Conservation (phyloP, 2,797 vertebrate species). For the Melanotaenia maccullochi region DNA sequence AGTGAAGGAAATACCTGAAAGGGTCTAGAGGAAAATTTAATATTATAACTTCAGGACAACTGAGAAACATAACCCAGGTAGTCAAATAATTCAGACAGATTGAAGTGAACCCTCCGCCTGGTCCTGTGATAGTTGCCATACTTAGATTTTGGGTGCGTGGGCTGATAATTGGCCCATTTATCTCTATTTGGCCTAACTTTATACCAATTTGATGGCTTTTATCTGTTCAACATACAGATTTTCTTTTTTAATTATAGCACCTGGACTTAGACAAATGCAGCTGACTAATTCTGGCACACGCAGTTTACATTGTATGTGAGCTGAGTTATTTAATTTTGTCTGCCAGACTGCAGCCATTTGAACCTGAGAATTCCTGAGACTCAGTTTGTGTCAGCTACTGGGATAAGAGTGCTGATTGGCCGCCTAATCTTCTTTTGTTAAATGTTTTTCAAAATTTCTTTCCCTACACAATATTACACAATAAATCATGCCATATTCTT, state of each 20-base stretch:
- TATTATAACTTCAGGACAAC: background rate
- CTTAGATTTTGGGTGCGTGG: background rate
- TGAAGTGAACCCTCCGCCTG: background rate
- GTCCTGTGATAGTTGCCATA: background rate
- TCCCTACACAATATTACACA: background rate
- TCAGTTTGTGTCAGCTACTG: background rate
- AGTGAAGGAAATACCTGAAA: background rate
- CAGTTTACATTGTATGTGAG: background rate
- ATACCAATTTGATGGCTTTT: background rate
- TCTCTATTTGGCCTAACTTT: background rate
- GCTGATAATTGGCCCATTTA: background rate
- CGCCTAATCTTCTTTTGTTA: background rate
- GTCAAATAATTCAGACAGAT: background rate
- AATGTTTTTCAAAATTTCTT: background rate
- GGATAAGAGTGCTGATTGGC: background rate
- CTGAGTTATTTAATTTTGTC: background rate
- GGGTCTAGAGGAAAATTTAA: background rate
- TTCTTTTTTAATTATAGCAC: background rate
- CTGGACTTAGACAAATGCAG: background rate
- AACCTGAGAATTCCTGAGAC: background rate
- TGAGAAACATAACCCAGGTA: background rate
- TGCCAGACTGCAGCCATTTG: background rate
- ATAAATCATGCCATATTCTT: background rate
- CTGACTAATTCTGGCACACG: no score
- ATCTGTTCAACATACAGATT: background rate